A percentile compares a stretch with the other conserved stretches of the same genome.
Evolutionary conservation across 2,797 vertebrate genomes (phyloP).

Genomic region (Benthosema pterotum): DNA sequence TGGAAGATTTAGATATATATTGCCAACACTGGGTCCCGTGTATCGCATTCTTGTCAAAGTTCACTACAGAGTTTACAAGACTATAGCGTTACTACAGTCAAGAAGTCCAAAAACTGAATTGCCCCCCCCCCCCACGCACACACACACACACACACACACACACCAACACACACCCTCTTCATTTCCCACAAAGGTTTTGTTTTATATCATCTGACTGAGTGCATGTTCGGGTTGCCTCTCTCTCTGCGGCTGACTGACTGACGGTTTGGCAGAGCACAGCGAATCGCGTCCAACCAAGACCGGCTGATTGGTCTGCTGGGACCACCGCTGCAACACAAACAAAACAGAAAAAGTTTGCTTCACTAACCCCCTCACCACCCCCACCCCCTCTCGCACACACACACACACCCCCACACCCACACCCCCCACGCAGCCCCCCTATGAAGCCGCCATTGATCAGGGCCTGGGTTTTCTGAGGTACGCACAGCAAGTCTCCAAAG

Average conservation of each 20-base stretch:
- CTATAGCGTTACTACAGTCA: slow-evolving; percentile 1
- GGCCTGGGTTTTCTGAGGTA: slow-evolving; percentile 42
- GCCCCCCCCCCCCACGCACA: too few species aligned
- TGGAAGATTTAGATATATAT: too few species aligned
- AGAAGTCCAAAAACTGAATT: too few species aligned
- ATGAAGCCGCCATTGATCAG: slow-evolving; percentile 64
- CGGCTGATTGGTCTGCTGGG: slow-evolving; percentile 32
- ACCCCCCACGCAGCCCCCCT: slow-evolving; percentile 34
- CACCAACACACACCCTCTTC: too few species aligned
- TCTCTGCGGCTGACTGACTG: slow-evolving; percentile 18
- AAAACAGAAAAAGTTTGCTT: slow-evolving; percentile 37
- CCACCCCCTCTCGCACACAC: background rate
- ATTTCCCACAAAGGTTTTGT: background rate
- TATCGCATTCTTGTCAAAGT: slow-evolving; percentile 53
- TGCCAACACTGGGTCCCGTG: slow-evolving; percentile 37
- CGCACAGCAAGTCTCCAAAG: slow-evolving; percentile 55
- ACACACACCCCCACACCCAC: slow-evolving; percentile 28
- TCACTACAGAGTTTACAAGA: slow-evolving; percentile 31
- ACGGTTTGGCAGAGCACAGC: slow-evolving; percentile 34
- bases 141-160: too few species aligned
- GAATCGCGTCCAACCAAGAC: slow-evolving; percentile 26
- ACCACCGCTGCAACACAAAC: slow-evolving; percentile 9
- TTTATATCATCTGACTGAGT: too few species aligned
- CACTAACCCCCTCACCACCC: too few species aligned
- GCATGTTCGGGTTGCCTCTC: too few species aligned